Conservation (phyloP, 1,140 invertebrate species). For the Tetraneura akinire region DNA sequence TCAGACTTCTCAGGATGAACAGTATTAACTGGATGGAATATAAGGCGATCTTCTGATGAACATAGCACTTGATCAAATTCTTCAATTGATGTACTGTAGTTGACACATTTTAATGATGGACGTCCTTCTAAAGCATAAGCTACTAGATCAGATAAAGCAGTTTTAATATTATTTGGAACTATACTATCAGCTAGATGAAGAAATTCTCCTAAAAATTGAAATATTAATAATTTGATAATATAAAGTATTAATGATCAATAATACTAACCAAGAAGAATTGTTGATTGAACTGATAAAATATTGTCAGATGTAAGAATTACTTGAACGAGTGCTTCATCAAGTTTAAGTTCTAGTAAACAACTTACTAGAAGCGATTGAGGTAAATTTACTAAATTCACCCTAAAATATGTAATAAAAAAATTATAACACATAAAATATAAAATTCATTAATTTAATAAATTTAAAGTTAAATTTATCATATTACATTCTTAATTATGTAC, state of each 20-base stretch:
- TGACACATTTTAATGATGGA: conserved; percentile 30
- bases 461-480: not conserved
- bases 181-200: conserved; percentile 36
- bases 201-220: conserved; percentile 18
- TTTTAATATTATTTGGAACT: conserved; percentile 43
- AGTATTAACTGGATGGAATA: conserved; percentile 21
- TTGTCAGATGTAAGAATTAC: conserved; percentile 87
- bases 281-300: conserved; percentile 85
- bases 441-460: not conserved
- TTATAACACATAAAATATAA: not conserved
- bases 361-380: conserved; percentile 87
- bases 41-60: conserved; percentile 43
- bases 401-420: conserved; percentile 56
- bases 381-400: conserved; percentile 87
- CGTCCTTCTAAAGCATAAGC: conserved; percentile 44
- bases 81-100: conserved; percentile 7
- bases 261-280: conserved; percentile 74
- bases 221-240: not conserved
- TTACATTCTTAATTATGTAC: not conserved
- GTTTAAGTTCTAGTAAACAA: conserved; percentile 80
- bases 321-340: conserved; percentile 86
- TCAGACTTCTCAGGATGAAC: conserved; percentile 32
- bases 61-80: conserved; percentile 44
- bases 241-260: not conserved
- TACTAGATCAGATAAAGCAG: conserved; percentile 26